Conservation (phyloP, 2,888 invertebrate species). For the Trachelus stipa region DNA sequence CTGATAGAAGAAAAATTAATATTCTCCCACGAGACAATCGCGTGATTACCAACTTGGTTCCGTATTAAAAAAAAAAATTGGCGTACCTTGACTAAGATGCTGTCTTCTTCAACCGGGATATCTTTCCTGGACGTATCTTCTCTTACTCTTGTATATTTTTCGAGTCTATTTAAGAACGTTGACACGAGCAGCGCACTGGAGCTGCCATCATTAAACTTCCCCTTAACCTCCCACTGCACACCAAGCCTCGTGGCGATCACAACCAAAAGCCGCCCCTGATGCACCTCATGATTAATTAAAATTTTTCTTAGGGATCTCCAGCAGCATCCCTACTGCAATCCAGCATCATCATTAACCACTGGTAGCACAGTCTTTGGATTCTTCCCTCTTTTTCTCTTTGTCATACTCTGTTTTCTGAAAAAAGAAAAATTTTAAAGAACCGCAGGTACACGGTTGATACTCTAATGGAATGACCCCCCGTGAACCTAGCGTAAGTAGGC, state of each 20-base stretch:
- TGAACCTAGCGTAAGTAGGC: conserved; percentile 30
- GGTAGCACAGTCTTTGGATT: neutral
- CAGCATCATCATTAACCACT: neutral
- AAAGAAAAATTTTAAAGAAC: neutral
- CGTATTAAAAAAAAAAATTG: neutral
- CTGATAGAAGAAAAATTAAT: neutral
- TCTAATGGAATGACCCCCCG: conserved; percentile 16
- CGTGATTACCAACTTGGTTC: neutral
- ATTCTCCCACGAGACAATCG: neutral
- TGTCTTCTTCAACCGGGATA: neutral
- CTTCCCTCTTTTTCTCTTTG: neutral
- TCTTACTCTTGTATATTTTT: neutral
- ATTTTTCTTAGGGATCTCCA: neutral
- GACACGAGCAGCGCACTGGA: neutral
- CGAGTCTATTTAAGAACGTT: neutral
- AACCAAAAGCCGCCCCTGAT: neutral
- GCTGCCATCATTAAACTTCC: neutral
- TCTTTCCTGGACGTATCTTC: neutral
- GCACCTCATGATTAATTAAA: neutral
- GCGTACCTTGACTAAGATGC: neutral
- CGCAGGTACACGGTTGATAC: neutral
- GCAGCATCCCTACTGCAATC: neutral
- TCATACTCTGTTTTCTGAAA: neutral
- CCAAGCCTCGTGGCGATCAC: too few species aligned
- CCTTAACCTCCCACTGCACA: neutral